Percentiles rank a stretch among this genome's conserved stretches.
Conservation (phyloP, 2,888 invertebrate genomes). For the Archips crataeganus region DNA sequence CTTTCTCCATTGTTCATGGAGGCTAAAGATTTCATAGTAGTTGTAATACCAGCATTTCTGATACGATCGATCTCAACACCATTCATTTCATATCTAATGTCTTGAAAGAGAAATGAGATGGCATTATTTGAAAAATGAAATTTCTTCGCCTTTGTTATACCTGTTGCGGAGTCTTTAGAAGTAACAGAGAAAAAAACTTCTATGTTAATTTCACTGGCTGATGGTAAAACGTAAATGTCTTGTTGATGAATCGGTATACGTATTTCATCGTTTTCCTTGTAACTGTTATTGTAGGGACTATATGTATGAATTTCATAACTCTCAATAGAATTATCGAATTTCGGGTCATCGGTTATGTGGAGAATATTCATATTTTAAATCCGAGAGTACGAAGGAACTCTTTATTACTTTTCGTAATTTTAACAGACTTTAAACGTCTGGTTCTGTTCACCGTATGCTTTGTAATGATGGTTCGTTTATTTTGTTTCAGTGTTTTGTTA, state of each 20-base stretch:
- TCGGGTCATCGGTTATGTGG: slow-evolving; percentile 33
- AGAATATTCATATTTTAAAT: slow-evolving; percentile 43
- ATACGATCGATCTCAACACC: slow-evolving; percentile 8
- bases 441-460: not conserved
- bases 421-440: not conserved
- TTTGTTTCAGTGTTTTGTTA: too few relatives aligned
- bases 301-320: slow-evolving; percentile 46
- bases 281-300: slow-evolving; percentile 41
- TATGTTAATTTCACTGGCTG: slow-evolving; percentile 44
- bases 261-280: slow-evolving; percentile 45
- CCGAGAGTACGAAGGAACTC: slow-evolving; percentile 41
- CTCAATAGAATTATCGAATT: slow-evolving; percentile 43
- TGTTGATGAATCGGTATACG: slow-evolving; percentile 46
- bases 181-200: slow-evolving; percentile 33
- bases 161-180: not conserved
- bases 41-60: slow-evolving; percentile 55
- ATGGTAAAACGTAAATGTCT: slow-evolving; percentile 46
- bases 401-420: slow-evolving; percentile 31
- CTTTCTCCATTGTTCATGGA: slow-evolving; percentile 52
- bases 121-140: not conserved
- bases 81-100: slow-evolving; percentile 20
- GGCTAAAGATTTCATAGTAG: slow-evolving; percentile 58
- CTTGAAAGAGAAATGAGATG: slow-evolving; percentile 14
- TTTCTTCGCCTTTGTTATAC: not conserved
- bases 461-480: too few relatives aligned